Base-by-base conservation (phyloP, 92 coral and sea anemone species). In the Bergia sp. region DNA sequence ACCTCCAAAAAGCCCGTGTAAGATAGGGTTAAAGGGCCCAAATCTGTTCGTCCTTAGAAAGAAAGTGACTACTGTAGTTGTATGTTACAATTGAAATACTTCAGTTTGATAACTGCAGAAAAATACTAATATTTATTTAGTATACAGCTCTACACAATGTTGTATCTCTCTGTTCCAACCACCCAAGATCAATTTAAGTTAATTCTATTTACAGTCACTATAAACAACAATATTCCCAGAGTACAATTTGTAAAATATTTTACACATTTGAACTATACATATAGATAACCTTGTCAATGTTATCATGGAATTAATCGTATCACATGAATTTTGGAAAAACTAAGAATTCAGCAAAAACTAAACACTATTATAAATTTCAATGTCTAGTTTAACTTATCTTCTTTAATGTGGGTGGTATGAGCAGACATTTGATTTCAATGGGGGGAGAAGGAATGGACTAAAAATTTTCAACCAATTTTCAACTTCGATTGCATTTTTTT, bases 121-220 rank as follows among this genome's bases (percentile, higher is more conserved):
- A 76, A 76, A 76, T 76, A 76, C 79, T 5, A 76, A 76, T 44
- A 37, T 79, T 79, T 11, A 36, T 79, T 79, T 79, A 13, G 61
- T 73, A 44, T 79, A 45, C 66, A 79, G 39, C 18, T 79, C 37
- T 20, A 76, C 61, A n/a, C 18, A 53, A 1, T 53, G 58, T 53
- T 43, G 29, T 0, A 13, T n/a, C 36, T 79, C 61, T 29, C 64
- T 21, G 11, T 45, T 44, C 42, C 37, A n/a, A 13, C 82, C 16
- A n/a, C 65, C 58, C 65, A 7, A 53, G n/a, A 3, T 29, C 38
- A 23, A 79, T 11, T 49, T 79, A 76, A 76, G 45, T 79, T 79
- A 45, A 44, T 79, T 79, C 37, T 79, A 79, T 79, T 79, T 79
- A 79, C 82, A 79, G 37, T 37, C 39, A 53, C n/a, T 79, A 29